Percentiles rank a stretch among this genome's conserved stretches.
Conservation (phyloP, 1,140 invertebrate species). For the Leptinotarsa texana region DNA sequence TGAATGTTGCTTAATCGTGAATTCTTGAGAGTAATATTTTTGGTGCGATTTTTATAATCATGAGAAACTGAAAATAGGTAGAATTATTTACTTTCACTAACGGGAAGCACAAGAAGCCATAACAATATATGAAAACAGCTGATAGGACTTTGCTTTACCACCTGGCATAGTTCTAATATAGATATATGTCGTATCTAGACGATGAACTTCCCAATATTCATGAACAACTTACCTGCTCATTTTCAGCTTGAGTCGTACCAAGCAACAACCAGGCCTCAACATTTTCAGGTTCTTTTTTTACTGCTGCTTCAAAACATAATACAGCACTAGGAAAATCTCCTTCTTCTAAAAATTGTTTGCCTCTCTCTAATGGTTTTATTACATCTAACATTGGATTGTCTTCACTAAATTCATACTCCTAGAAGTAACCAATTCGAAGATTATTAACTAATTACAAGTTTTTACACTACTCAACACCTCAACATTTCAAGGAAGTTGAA, state of each 20-base stretch:
- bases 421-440: conserved; percentile 7
- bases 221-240: conserved; percentile 67
- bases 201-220: neutral
- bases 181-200: too few relatives aligned
- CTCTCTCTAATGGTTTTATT: conserved; percentile 83
- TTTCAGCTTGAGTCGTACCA: conserved; percentile 91
- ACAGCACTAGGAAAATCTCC: conserved; percentile 95
- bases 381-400: conserved; percentile 85
- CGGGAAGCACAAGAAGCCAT: too few relatives aligned
- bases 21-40: too few relatives aligned
- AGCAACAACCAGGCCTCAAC: conserved; percentile 81
- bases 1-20: too few relatives aligned
- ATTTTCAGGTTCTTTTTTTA: conserved; percentile 81
- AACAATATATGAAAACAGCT: too few relatives aligned
- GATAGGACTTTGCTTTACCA: too few relatives aligned
- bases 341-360: conserved; percentile 76
- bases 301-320: conserved; percentile 94
- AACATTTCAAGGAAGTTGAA: too few relatives aligned
- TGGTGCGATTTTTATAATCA: too few relatives aligned
- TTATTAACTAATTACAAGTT: too few relatives aligned
- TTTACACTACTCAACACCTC: too few relatives aligned
- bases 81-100: neutral
- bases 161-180: too few relatives aligned
- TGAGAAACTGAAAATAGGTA: neutral
- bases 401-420: conserved; percentile 82